phyloP scores from a whole-genome alignment of 2,113 vertebrate genomes.

The Shinisaurus crocodilurus region DNA sequence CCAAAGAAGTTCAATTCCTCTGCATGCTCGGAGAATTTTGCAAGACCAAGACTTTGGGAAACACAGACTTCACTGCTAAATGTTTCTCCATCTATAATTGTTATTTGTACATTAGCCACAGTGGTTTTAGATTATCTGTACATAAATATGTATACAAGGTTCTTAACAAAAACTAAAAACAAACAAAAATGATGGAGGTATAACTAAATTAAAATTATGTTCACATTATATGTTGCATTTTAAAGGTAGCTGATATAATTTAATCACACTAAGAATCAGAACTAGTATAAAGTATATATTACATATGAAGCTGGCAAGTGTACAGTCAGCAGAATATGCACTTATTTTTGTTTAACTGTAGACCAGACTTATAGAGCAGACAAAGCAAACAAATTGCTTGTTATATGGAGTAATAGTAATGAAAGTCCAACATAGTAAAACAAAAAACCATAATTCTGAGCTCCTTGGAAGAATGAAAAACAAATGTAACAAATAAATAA shows the following conservation, averaged over 20 bases:
- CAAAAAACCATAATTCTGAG: not conserved
- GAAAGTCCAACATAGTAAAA: not conserved
- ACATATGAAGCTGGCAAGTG: constrained; percentile 20
- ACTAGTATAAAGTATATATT: constrained; percentile 8
- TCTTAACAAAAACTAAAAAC: not conserved
- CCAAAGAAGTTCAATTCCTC: not conserved
- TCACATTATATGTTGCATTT: constrained; percentile 4
- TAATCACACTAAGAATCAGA: constrained; percentile 25
- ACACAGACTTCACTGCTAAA: not conserved
- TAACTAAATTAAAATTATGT: constrained; percentile 2
- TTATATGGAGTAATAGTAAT: not conserved
- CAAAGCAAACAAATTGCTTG: not conserved
- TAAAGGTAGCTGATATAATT: constrained; percentile 17
- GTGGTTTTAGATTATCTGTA: constrained; percentile 17
- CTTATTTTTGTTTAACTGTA: constrained; percentile 5
- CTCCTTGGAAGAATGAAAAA: not conserved
- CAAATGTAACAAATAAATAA: not conserved
- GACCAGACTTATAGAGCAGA: not conserved
- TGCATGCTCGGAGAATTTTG: not conserved
- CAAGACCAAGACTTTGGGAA: not conserved
- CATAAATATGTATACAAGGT: constrained; percentile 18
- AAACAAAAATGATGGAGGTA: not conserved
- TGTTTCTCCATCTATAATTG: constrained; percentile 1
- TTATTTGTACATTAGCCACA: constrained; percentile 31
- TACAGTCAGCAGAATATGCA: constrained; percentile 2